Evolutionary conservation across 2,888 invertebrate species (phyloP), one percentile per base, ranked within the genome.

Genomic region (Danaus chrysippus): DNA sequence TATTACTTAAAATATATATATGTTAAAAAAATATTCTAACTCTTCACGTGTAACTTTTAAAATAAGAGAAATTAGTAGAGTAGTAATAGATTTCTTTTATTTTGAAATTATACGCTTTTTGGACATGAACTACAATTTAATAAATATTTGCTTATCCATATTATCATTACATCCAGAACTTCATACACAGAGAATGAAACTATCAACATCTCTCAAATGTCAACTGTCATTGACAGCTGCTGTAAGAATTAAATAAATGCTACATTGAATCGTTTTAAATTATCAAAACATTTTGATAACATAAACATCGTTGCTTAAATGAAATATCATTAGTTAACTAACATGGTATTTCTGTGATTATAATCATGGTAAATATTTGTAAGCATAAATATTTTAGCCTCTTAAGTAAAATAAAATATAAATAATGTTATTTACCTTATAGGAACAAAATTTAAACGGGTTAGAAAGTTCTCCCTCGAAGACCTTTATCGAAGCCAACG

Each of bases 401-500:
- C 60, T 44, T 42, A 17, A 10, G 17, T 15, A 11, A 17, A 15
- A 17, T 10, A 46, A n/a, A n/a, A 17, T 12, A 10, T 10, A 49
- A 17, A 49, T 52, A 55, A 43, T 53, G 15, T 64, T 55, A 49
- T 61, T 64, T 12, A 55, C 49, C 58, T 66, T 34, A 42, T 68
- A 83, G 83, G 83, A 81, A 66, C 71, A 72, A 59, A 75, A 74
- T 65, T 71, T 59, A 41, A 79, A 79, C 63, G 76, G 73, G 61
- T 77, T 80, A 49, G 75, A 80, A 34, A 76, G 71, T 67, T 81
- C 84, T n/a, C 77, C 84, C 19, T 70, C 77, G 41, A 79, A 76
- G 57, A 74, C 71, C 59, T 73, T 69, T 65, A 70, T 68, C 49
- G 84, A 86, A 59, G 71, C 80, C 19, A 71, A 71, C 42, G 88